Evolutionary conservation across 1,140 invertebrate species (phyloP), one percentile per base, ranked within the genome.

Genomic region (Eufriesea mexicana): DNA sequence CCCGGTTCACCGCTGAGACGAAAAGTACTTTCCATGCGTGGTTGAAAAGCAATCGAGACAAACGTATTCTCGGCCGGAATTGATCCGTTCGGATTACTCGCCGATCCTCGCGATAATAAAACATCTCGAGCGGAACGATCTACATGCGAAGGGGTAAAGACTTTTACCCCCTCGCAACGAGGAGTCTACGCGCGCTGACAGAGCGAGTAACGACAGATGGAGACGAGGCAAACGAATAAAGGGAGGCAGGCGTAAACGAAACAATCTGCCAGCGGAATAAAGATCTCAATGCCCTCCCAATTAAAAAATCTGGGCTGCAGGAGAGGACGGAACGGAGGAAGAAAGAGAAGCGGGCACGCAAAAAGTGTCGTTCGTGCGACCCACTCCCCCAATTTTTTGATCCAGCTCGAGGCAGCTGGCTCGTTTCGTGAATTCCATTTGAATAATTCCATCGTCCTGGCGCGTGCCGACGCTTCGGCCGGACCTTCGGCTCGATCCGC

Each of bases 401-500:
- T 85, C 79, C 55, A 49, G 64, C 57, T 23, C 47, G 77, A 84
- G 49, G 76, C 88, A 89, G 88, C 88, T 89, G 88, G 70, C 78
- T 59, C 78, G 81, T 79, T 86, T 87, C 77, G 86, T 84, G 86
- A 89, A 90, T 90, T 89, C 83, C 77, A 90, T 90, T 90, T 90
- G 89, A 90, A 90, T 90, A 90, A 90, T 89, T 86, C 81, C 49
- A 54, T 47, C 51, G 83, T 55, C 47, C 12, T 61, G 86, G 74
- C 86, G 84, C 88, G 88, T 89, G 87, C 87, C 86, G 57, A 45
- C 73, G 77, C 82, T 66, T 51, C 71, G 67, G 35, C 73, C 55
- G 72, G 54, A 74, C 71, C 79, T 88, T 79, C 79, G 45, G 28
- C 66, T 77, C 55, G 73, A 83, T 61, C 72, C 61, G 47, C 64